Percentiles rank a stretch among this genome's conserved stretches.
Conservation (phyloP, 1,140 invertebrate genomes). For the Trichoplusia ni region DNA sequence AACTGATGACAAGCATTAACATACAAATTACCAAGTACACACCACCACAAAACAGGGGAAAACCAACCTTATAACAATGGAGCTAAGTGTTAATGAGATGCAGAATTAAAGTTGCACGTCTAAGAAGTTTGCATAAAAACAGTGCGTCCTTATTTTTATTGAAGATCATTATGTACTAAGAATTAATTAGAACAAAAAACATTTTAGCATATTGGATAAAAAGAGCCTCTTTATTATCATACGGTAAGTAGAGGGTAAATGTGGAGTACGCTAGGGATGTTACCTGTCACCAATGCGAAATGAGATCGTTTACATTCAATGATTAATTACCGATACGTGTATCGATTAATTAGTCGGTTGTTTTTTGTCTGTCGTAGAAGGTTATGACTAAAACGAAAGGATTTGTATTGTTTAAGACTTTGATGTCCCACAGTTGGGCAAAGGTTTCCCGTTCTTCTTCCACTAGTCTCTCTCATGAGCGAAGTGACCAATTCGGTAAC, state of each 20-base stretch:
- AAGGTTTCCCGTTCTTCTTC: too few relatives aligned
- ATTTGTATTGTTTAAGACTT: too few relatives aligned
- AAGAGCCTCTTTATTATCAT: not conserved
- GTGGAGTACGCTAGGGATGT: too few relatives aligned
- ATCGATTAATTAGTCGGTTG: too few relatives aligned
- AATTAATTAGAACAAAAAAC: slow-evolving; percentile 11
- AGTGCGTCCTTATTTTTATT: not conserved
- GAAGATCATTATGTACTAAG: not conserved
- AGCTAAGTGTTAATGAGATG: not conserved
- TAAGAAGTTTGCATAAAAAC: not conserved
- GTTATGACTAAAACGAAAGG: too few relatives aligned
- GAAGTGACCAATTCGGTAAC: too few relatives aligned
- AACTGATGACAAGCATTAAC: slow-evolving; percentile 13
- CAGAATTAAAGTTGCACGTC: not conserved
- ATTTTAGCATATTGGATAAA: slow-evolving; percentile 7
- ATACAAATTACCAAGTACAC: slow-evolving; percentile 6
- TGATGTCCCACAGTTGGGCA: too few relatives aligned
- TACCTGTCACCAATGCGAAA: too few relatives aligned
- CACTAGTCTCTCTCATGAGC: too few relatives aligned
- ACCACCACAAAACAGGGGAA: not conserved
- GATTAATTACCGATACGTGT: too few relatives aligned
- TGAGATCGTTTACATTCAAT: too few relatives aligned
- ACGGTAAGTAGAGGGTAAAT: not conserved
- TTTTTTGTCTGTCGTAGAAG: too few relatives aligned
- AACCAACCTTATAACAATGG: not conserved